A percentile compares a stretch with the other conserved stretches of the same genome.
phyloP scores from a whole-genome alignment of 2,888 invertebrate species.

The Thereva nobilitata region DNA sequence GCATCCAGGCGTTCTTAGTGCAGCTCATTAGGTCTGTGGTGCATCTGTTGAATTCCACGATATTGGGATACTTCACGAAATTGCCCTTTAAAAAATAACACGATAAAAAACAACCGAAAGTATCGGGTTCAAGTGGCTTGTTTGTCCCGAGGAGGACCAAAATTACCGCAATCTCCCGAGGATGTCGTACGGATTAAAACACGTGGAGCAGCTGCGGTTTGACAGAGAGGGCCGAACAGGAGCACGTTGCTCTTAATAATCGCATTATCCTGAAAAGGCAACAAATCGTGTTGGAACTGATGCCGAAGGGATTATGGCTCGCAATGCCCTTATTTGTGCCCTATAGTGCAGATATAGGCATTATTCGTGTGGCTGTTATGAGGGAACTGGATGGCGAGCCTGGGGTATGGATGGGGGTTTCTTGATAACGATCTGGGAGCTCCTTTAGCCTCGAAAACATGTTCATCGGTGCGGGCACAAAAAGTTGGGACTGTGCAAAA shows the following conservation, averaged over 20 bases:
- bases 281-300: constrained; percentile 29
- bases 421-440: constrained; percentile 22
- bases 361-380: constrained; percentile 9
- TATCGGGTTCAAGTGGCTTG: constrained; percentile 18
- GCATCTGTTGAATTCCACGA: constrained; percentile 11
- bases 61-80: neutral
- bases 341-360: constrained; percentile 1
- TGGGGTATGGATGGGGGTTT: too few relatives aligned
- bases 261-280: constrained; percentile 34
- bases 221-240: constrained; percentile 6
- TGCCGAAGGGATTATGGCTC: constrained; percentile 30
- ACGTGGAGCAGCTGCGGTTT: constrained; percentile 21
- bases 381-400: neutral
- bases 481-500: constrained; percentile 15
- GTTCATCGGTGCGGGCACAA: constrained; percentile 23
- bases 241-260: constrained; percentile 18
- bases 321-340: constrained; percentile 31
- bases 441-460: constrained; percentile 16
- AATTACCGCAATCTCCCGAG: constrained; percentile 1
- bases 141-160: neutral
- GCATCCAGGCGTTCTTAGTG: neutral
- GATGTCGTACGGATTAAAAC: constrained; percentile 1
- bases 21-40: constrained; percentile 15
- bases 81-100: constrained; percentile 1
- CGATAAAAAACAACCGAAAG: too few relatives aligned